Conservation (phyloP, 2,113 vertebrate species). For the Micronycteris hirsuta region DNA sequence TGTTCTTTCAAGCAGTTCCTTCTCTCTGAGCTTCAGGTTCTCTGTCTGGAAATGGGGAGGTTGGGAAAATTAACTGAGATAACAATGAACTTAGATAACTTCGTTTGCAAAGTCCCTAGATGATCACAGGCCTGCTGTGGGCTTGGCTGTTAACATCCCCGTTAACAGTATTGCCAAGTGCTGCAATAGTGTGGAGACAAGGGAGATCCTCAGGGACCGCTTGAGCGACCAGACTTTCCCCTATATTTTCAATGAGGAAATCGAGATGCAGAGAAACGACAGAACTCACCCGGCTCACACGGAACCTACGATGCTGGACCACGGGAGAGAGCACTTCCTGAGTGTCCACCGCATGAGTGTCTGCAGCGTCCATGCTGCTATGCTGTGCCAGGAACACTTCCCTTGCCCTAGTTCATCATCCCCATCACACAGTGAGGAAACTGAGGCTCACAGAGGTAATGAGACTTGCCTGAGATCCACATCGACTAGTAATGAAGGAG, state of each 20-base stretch:
- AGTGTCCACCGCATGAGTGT: rapidly evolving
- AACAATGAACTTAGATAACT: not conserved
- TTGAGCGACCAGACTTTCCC: too few species aligned
- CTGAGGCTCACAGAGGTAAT: not conserved
- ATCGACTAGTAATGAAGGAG: not conserved
- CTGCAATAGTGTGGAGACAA: rapidly evolving
- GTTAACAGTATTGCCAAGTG: rapidly evolving
- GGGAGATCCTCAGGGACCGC: not conserved
- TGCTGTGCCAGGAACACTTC: rapidly evolving
- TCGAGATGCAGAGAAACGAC: not conserved
- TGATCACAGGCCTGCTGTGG: not conserved
- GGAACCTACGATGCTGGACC: not conserved
- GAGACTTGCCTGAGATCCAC: not conserved
- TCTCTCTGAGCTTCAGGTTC: not conserved
- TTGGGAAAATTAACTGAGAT: not conserved
- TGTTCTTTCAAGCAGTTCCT: not conserved
- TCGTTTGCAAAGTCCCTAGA: not conserved
- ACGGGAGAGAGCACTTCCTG: not conserved
- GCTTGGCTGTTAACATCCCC: rapidly evolving
- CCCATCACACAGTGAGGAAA: not conserved
- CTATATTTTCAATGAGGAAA: not conserved
- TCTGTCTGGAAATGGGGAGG: not conserved
- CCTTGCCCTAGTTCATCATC: not conserved
- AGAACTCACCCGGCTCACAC: not conserved
- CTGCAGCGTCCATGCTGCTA: not conserved